Base-by-base conservation (phyloP, 1,140 invertebrate species). In the Drosophila mauritiana region DNA sequence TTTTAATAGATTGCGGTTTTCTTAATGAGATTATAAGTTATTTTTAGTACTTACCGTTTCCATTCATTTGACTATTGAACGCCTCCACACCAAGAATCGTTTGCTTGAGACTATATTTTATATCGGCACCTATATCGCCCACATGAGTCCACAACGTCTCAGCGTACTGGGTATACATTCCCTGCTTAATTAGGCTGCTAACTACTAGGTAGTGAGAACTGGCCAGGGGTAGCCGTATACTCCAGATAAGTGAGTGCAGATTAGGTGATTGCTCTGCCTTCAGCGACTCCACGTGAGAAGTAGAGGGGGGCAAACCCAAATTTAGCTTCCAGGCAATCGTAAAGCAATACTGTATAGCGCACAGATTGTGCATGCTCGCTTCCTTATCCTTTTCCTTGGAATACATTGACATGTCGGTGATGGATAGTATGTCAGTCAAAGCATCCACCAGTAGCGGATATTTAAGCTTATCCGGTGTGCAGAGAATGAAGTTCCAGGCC, bases 401-500 rank as follows among this genome's bases (percentile, higher is more conserved):
- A 56, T 93, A 93, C 6, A 93, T 93, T 55, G 93, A 91, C 81
- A 94, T 94, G 84, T 97, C 96, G 2, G 95, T 94, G 2, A 97
- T 94, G 54, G 95, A 95, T 1, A 97, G 92, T 40, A 98, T 96
- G 78, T 96, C 95, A 39, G 98, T 95, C 12, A 98, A 61, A 1
- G 97, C 96, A 83, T 98, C 96, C 58, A 99, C 95, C 11, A 99
- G 92, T 34, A 96, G 92, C 1, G 96, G 95, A 93, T 99, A 99
- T 80, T 97, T 96, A 39, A 99, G 93, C 92, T 97, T 97, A 89
- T 99, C 98, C 0, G 97, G 95, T 2, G 97, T 97, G 36, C 97
- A 97, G 22, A 98, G 93, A 39, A 98, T 96, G 88, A 98, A 98
- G 93, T 97, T 98, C 91, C 97, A 97, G 3, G 98, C 98, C 92